Conservation (phyloP, 1,140 invertebrate genomes). For the Anagrus nilaparvatae region DNA sequence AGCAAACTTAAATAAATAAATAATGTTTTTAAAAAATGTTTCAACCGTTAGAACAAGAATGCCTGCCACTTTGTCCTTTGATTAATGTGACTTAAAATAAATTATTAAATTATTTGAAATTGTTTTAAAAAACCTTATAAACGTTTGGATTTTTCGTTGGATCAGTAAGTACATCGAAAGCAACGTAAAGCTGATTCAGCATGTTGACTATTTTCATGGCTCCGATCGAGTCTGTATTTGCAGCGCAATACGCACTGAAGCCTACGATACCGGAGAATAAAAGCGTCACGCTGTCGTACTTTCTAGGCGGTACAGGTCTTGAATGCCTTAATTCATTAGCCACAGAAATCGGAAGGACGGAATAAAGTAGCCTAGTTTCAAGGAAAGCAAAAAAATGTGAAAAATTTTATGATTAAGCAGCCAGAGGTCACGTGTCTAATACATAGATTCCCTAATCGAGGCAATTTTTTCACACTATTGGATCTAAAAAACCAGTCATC, state of each 20-base stretch:
- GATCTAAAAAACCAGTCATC: not conserved
- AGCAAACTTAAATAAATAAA: no score
- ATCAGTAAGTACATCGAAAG: conserved; percentile 85
- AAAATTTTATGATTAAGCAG: not conserved
- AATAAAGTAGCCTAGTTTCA: conserved; percentile 78
- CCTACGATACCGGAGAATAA: conserved; percentile 92
- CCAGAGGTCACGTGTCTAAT: not conserved
- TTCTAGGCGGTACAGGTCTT: conserved; percentile 74
- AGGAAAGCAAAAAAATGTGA: conserved; percentile 3
- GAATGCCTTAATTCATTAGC: conserved; percentile 87
- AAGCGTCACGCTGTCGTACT: conserved; percentile 81
- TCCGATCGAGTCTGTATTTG: conserved; percentile 72
- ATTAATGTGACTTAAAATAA: not conserved
- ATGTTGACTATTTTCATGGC: conserved; percentile 90
- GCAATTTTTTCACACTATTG: not conserved
- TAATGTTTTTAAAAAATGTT: no score
- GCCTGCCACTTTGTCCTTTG: no score
- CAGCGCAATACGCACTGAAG: conserved; percentile 78
- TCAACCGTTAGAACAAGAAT: no score
- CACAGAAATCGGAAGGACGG: conserved; percentile 84
- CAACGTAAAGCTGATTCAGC: conserved; percentile 83
- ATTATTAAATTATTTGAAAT: not conserved
- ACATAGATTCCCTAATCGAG: not conserved
- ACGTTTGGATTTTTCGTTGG: conserved; percentile 85
- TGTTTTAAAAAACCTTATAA: conserved; percentile 78